These are phyloP conservation scores for Callospermophilus lateralis DNA, from an alignment of 2,113 vertebrate genomes.

Conservation along the genomic window DNA sequence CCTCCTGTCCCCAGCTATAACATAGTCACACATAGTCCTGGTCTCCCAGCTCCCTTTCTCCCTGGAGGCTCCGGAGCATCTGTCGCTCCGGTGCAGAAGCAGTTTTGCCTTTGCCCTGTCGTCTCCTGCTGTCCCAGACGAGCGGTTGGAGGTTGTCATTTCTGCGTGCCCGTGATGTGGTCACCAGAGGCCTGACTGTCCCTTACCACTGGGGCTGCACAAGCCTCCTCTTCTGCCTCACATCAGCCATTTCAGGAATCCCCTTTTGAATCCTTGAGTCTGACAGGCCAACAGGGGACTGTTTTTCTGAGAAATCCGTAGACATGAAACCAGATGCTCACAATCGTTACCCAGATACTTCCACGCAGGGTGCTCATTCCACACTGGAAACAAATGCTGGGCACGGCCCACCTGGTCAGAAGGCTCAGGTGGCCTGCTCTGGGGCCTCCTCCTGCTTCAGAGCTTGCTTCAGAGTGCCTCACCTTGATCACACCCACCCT, in stretches of 20 bases:
- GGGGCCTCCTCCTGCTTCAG: background rate
- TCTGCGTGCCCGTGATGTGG: background rate
- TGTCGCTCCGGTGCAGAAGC: rapidly evolving
- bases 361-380: background rate
- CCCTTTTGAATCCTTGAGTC: no score
- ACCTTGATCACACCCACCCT: background rate
- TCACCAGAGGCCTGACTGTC: background rate
- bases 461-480: no score
- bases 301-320: background rate
- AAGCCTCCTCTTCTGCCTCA: background rate
- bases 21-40: no score
- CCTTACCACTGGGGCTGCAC: no score
- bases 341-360: background rate
- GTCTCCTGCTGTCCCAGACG: background rate
- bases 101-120: background rate
- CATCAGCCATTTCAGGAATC: background rate
- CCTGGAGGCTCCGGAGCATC: background rate
- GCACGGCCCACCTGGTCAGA: background rate
- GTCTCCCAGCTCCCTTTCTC: background rate
- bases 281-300: background rate
- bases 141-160: background rate
- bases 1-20: background rate
- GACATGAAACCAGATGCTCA: background rate
- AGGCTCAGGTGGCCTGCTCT: no score
- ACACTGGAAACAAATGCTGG: background rate